A percentile compares a stretch with the other conserved stretches of the same genome.
Conservation (phyloP, 2,797 vertebrate species). For the Fringilla coelebs region DNA sequence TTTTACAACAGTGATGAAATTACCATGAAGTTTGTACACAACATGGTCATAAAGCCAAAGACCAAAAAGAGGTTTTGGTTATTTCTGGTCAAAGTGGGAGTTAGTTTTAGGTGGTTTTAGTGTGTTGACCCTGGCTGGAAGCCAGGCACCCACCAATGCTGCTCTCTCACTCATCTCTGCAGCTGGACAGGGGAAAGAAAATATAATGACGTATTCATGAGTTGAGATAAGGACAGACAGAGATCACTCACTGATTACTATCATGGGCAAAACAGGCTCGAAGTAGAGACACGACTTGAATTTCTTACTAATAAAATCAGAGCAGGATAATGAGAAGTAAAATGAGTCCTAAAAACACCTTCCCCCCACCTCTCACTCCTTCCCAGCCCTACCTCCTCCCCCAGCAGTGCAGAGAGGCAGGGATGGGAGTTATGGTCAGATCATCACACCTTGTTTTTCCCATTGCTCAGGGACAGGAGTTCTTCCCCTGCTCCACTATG, state of each 20-base stretch:
- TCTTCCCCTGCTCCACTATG: background rate
- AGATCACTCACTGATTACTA: background rate
- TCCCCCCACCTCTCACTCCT: accelerated
- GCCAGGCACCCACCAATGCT: background rate
- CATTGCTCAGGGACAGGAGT: background rate
- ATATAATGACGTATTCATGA: background rate
- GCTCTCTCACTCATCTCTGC: background rate
- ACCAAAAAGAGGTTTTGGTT: background rate
- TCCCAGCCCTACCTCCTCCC: background rate
- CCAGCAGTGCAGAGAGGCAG: background rate
- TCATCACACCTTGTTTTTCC: background rate
- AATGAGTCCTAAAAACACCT: background rate
- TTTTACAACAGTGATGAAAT: background rate
- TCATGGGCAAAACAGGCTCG: background rate
- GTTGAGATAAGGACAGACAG: background rate
- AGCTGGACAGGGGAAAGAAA: background rate
- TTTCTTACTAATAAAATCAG: background rate
- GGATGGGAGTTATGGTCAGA: background rate
- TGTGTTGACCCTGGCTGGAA: background rate
- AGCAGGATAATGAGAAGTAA: background rate
- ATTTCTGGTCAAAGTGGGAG: background rate
- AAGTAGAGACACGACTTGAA: background rate
- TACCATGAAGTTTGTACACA: background rate
- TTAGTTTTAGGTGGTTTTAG: background rate
- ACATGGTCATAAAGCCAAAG: background rate